Percentiles rank a stretch among this genome's conserved stretches.
These are phyloP conservation scores for Bos javanicus DNA, from an alignment of 2,113 vertebrate genomes.

Conservation along the genomic window DNA sequence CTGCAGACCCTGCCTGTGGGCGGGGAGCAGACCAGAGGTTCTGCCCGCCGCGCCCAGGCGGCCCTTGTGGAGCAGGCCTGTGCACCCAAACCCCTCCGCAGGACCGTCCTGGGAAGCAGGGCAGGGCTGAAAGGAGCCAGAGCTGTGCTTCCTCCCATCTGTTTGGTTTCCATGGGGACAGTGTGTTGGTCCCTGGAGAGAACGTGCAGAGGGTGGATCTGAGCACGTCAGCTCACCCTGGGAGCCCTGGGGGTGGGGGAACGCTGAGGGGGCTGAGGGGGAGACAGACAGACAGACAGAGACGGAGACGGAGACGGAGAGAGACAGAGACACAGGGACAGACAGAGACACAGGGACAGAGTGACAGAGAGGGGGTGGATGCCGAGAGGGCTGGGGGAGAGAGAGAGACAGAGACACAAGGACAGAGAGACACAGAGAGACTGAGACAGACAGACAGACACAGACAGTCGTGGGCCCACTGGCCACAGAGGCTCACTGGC, in stretches of 20 bases:
- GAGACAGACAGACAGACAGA: neutral
- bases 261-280: neutral
- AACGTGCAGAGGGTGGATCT: neutral
- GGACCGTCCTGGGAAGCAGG: neutral
- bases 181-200: neutral
- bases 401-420: too few species aligned
- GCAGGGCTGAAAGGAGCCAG: neutral
- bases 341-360: too few species aligned
- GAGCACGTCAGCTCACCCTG: neutral
- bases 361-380: too few species aligned
- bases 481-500: neutral
- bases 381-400: too few species aligned
- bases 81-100: neutral
- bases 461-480: accelerated
- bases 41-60: neutral
- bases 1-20: neutral
- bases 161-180: constrained; percentile 20
- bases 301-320: too few species aligned
- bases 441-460: neutral
- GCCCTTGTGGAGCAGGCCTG: neutral
- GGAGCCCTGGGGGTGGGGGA: neutral
- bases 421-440: neutral
- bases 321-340: too few species aligned
- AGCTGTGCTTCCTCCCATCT: neutral
- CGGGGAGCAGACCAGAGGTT: accelerated